These are phyloP conservation scores for Paradoxurus hermaphroditus DNA, from an alignment of 2,113 vertebrate genomes.

Conservation along the genomic window DNA sequence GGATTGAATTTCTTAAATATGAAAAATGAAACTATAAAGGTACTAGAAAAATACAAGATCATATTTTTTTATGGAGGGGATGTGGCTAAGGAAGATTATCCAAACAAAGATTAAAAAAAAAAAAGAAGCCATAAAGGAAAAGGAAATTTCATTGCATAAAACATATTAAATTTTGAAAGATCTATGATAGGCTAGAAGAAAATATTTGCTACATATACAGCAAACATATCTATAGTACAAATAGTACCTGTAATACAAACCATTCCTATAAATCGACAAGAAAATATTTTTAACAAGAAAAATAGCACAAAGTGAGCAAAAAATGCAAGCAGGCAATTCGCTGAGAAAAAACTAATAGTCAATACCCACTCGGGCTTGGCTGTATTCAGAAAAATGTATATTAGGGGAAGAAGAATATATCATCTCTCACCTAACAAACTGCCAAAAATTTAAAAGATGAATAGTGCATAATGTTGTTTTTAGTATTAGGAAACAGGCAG, in stretches of 20 bases:
- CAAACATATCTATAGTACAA: background rate
- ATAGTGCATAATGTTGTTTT: background rate
- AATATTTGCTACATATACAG: background rate
- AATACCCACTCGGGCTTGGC: background rate
- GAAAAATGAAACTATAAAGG: background rate
- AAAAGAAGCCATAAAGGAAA: background rate
- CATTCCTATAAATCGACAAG: background rate
- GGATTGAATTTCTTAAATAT: background rate
- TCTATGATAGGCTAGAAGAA: background rate
- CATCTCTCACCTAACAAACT: background rate
- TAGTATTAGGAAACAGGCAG: background rate
- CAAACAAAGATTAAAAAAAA: background rate
- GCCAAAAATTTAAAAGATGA: background rate
- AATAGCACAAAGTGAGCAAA: background rate
- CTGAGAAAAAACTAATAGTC: background rate
- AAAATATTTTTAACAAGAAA: background rate
- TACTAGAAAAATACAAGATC: background rate
- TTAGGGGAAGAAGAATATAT: background rate
- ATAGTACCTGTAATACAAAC: background rate
- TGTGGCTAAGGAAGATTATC: background rate
- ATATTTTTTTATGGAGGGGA: background rate
- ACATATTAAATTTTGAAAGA: background rate
- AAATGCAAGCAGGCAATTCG: background rate
- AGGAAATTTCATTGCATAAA: background rate
- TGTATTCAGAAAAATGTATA: background rate